phyloP scores from a whole-genome alignment of 2,797 vertebrate genomes.

The Amniataba percoides region DNA sequence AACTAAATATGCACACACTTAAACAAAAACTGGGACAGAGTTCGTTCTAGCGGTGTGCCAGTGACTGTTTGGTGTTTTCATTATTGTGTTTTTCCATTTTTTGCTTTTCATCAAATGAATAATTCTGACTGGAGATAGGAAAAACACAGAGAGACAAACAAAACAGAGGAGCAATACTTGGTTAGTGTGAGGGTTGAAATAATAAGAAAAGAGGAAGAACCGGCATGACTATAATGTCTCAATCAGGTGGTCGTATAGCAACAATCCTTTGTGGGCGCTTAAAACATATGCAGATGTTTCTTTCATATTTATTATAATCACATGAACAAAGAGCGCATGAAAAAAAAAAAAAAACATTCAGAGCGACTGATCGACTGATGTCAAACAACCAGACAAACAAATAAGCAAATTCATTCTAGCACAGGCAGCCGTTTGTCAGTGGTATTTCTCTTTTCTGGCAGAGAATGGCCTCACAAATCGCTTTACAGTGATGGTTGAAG shows the following conservation, averaged over 20 bases:
- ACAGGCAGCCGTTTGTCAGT: conserved; percentile 56
- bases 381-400: conserved; percentile 56
- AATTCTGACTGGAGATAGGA: conserved; percentile 43
- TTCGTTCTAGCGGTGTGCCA: conserved; percentile 26
- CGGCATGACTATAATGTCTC: conserved; percentile 38
- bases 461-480: conserved; percentile 38
- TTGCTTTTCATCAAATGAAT: conserved; percentile 55
- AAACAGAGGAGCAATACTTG: conserved; percentile 10
- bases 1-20: conserved; percentile 59
- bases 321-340: conserved; percentile 44
- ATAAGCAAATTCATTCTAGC: conserved; percentile 41
- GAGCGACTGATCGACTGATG: conserved; percentile 56
- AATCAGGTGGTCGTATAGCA: conserved; percentile 43
- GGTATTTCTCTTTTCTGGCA: conserved; percentile 45
- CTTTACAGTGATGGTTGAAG: conserved; percentile 58
- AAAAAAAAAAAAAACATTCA: conserved; percentile 53
- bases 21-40: conserved; percentile 61
- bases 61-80: conserved; percentile 49
- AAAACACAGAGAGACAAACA: conserved; percentile 34
- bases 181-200: conserved; percentile 45
- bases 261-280: conserved; percentile 37
- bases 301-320: conserved; percentile 63
- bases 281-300: conserved; percentile 62
- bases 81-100: conserved; percentile 61
- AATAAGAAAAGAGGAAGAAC: conserved; percentile 31